These are phyloP conservation scores for Caenorhabditis sp. DNA, from an alignment of 2,888 invertebrate species.

Conservation along the genomic window DNA sequence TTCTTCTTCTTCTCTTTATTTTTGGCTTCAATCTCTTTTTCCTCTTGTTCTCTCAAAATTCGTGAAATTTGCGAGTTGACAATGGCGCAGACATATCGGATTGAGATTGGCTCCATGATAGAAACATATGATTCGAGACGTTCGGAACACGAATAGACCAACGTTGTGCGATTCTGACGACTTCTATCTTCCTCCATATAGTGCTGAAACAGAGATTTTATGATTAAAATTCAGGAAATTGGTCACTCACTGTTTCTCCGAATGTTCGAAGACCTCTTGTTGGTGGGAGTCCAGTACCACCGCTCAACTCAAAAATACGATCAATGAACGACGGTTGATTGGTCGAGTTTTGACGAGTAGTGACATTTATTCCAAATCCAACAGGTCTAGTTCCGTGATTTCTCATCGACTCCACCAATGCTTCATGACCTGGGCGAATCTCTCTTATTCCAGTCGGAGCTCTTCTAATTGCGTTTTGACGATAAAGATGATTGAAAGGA, in stretches of 20 bases:
- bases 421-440: background rate
- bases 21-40: conserved; percentile 25
- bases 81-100: conserved; percentile 42
- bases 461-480: conserved; percentile 39
- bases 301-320: background rate
- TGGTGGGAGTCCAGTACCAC: background rate
- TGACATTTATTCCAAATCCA: background rate
- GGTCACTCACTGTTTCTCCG: background rate
- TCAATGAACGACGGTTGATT: background rate
- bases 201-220: conserved; percentile 3
- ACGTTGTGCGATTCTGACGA: conserved; percentile 24
- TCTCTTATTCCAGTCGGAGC: too few species aligned
- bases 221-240: too few species aligned
- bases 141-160: conserved; percentile 47
- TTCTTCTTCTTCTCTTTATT: conserved; percentile 12
- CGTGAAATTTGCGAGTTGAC: conserved; percentile 28
- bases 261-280: background rate
- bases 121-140: conserved; percentile 40
- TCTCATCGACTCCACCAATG: background rate
- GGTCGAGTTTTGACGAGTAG: background rate
- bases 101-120: conserved; percentile 49
- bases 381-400: background rate
- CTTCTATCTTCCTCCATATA: conserved; percentile 14
- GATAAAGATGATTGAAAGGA: conserved; percentile 12
- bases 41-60: conserved; percentile 20